Percentiles rank a stretch among this genome's conserved stretches.
phyloP scores from a whole-genome alignment of 2,113 vertebrate species.

The Malurus alboscapulatus region DNA sequence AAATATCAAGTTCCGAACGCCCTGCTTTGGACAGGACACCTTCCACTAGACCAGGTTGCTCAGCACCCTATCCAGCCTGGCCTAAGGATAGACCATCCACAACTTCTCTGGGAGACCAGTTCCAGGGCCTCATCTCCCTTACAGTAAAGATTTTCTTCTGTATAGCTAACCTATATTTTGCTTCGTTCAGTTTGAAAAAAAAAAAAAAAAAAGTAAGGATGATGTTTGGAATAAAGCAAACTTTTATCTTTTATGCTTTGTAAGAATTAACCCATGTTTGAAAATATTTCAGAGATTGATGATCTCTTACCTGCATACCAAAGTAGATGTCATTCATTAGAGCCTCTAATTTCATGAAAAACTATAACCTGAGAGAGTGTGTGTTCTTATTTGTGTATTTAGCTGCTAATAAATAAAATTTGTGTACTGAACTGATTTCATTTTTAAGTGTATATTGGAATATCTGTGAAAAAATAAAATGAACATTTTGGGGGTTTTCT shows the following conservation, averaged over 20 bases:
- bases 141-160: not conserved
- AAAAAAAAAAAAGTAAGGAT: too few relatives aligned
- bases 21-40: too few relatives aligned
- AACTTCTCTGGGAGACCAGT: not conserved
- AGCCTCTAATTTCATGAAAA: not conserved
- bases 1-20: not conserved
- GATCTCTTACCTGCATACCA: not conserved
- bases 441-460: not conserved
- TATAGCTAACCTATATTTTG: not conserved
- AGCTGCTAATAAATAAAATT: not conserved
- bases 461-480: not conserved
- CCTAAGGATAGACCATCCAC: not conserved
- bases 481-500: not conserved
- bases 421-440: not conserved
- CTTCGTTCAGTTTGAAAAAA: not conserved
- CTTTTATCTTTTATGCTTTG: not conserved
- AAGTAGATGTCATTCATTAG: not conserved
- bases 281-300: not conserved
- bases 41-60: not conserved
- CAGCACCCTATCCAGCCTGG: not conserved
- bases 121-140: not conserved
- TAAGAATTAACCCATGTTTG: not conserved
- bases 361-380: not conserved
- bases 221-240: not conserved
- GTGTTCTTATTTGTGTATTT: not conserved